phyloP scores from a whole-genome alignment of 1,140 invertebrate species.

The Nylanderia fulva region DNA sequence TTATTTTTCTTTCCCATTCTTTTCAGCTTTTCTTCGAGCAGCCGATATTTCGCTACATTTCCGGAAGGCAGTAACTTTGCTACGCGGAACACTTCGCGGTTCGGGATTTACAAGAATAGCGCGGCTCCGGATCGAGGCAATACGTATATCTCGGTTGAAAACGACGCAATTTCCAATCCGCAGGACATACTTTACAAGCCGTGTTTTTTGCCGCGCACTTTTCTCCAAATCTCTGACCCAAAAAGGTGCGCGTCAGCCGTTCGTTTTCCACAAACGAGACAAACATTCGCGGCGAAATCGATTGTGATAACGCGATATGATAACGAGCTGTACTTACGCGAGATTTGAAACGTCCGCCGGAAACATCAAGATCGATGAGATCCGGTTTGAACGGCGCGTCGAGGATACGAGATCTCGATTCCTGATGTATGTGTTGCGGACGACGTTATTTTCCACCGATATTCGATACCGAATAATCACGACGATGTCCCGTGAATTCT shows the following conservation, averaged over 20 bases:
- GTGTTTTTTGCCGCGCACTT: neutral
- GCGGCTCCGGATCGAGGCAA: constrained; percentile 15
- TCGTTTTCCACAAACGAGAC: neutral
- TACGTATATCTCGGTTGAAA: constrained; percentile 39
- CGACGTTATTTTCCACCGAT: constrained; percentile 31
- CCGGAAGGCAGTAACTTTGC: constrained; percentile 5
- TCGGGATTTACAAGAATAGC: constrained; percentile 51
- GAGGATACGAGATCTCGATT: neutral
- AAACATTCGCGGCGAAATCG: neutral
- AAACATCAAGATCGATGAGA: constrained; percentile 45
- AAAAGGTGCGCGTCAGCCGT: neutral
- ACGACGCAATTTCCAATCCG: constrained; percentile 45
- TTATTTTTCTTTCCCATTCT: neutral
- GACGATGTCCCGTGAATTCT: constrained; percentile 11
- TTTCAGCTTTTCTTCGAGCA: neutral
- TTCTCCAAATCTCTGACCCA: constrained; percentile 38
- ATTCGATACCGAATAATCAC: constrained; percentile 48
- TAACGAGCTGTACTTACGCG: constrained; percentile 23
- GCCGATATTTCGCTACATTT: constrained; percentile 21
- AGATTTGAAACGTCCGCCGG: constrained; percentile 35
- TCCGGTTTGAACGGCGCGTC: constrained; percentile 34
- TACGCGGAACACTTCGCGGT: constrained; percentile 33
- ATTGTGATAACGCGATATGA: constrained; percentile 34
- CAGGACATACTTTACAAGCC: constrained; percentile 23
- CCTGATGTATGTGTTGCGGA: neutral